phyloP scores from a whole-genome alignment of 2,888 invertebrate genomes.

The Cheiracanthium punctorium region DNA sequence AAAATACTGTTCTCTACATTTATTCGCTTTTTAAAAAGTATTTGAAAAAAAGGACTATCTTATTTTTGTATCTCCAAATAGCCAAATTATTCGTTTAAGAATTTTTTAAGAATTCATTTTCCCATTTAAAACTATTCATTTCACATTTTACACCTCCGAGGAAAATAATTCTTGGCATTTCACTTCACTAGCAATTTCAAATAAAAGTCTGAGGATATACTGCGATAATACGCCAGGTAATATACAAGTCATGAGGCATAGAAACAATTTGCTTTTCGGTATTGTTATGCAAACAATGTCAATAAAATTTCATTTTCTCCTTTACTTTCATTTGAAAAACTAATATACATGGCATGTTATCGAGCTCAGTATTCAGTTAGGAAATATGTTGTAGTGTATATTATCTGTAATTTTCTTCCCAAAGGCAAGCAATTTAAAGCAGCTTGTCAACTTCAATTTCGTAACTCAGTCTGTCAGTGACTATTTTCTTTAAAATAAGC shows the following conservation, averaged over 20 bases:
- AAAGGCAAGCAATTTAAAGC: conserved; percentile 15
- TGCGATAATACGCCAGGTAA: background rate
- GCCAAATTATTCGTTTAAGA: too few relatives aligned
- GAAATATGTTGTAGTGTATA: background rate
- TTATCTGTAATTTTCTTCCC: background rate
- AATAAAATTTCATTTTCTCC: background rate
- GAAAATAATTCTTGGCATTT: too few relatives aligned
- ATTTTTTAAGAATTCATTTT: too few relatives aligned
- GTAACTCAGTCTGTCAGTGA: background rate
- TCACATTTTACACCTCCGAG: too few relatives aligned
- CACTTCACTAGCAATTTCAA: too few relatives aligned
- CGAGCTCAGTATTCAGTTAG: background rate
- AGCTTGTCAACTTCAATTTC: conserved; percentile 33
- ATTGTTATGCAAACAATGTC: background rate
- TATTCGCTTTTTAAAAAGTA: too few relatives aligned
- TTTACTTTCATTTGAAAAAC: background rate
- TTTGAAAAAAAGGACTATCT: too few relatives aligned
- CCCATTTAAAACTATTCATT: too few relatives aligned
- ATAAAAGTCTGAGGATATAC: too few relatives aligned
- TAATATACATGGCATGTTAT: background rate
- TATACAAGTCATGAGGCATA: background rate
- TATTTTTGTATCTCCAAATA: too few relatives aligned
- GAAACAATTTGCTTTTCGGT: background rate
- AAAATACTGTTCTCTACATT: too few relatives aligned
- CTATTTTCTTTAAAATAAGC: background rate